Evolutionary conservation across 2,797 vertebrate species (phyloP), one percentile per base, ranked within the genome.

Genomic region (Myotis vivesi): DNA sequence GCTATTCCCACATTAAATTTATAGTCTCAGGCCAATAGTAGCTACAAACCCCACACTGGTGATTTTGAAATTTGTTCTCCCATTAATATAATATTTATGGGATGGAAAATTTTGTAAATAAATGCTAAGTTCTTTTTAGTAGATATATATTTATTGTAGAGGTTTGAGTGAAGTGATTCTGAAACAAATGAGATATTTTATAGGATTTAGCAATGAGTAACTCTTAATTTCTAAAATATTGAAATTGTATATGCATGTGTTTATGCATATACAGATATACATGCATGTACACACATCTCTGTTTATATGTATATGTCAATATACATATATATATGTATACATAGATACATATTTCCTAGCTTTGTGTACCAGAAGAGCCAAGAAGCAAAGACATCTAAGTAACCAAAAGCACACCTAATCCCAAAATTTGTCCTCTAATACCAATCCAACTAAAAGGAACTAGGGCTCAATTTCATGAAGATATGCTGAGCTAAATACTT

Each of bases 31-130:
- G 13, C 6, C 66, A 94, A 83, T 3, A 51, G n/a, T 75, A 75
- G 19, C 55, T 62, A 22, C 36, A 38, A 87, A 22, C 68, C 6
- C 19, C 19, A 44, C 11, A 17, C 3, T 57, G 9, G 15, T 28
- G 15, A 80, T 49, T 91, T 89, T 76, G 53, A 92, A 87, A 81
- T 62, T 44, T 94, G 25, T 85, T 59, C 57, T 91, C 13, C 25
- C 41, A 51, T 51, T 91, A 85, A 85, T 91, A 85, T 28, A 68
- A 55, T 69, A 84, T 51, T 64, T 87, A n/a, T n/a, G 55, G 9
- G 49, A 30, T 80, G 22, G 25, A 23, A 84, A 71, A 17, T 51
- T 62, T 87, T 84, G 49, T 13, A 90, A 89, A 57, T 20, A 77
- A 90, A 49, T 92, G 5, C 57, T 83, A 44, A 77, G 69, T 28